Percentiles rank a stretch among this genome's conserved stretches.
These are phyloP conservation scores for Valencia hispanica DNA, from an alignment of 2,797 vertebrate genomes.

Conservation along the genomic window DNA sequence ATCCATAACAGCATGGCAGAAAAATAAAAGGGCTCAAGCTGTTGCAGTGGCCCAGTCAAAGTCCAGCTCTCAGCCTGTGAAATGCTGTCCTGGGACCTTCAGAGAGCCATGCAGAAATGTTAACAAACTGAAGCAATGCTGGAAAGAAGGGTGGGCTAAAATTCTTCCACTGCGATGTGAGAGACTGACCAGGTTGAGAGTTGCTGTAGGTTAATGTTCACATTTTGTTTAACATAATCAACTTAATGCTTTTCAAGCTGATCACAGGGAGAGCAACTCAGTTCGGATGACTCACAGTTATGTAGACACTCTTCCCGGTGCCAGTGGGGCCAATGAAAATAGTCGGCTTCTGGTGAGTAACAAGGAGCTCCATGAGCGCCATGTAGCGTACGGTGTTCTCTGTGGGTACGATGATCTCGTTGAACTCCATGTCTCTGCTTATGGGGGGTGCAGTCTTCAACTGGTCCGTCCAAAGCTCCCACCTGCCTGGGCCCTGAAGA, in stretches of 20 bases:
- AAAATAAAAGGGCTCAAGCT: neutral
- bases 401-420: conserved; percentile 93
- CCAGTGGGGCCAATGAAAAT: conserved; percentile 92
- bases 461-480: conserved; percentile 88
- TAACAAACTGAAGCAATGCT: no score
- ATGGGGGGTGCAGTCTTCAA: conserved; percentile 81
- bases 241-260: neutral
- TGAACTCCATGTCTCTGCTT: conserved; percentile 85
- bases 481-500: conserved; percentile 85
- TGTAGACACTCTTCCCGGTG: conserved; percentile 92
- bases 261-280: neutral
- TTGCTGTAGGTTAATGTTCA: no score
- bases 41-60: neutral
- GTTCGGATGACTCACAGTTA: conserved; percentile 83
- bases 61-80: neutral
- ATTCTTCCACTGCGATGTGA: no score
- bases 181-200: no score
- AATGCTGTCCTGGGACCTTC: neutral
- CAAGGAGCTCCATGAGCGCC: conserved; percentile 86
- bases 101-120: no score
- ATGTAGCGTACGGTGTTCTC: conserved; percentile 89
- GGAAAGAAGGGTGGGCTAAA: no score
- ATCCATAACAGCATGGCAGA: neutral
- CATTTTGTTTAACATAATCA: neutral
- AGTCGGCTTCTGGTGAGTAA: conserved; percentile 89